Evolutionary conservation across 1,140 invertebrate species (phyloP).

Genomic region (Drosophila sp.): DNA sequence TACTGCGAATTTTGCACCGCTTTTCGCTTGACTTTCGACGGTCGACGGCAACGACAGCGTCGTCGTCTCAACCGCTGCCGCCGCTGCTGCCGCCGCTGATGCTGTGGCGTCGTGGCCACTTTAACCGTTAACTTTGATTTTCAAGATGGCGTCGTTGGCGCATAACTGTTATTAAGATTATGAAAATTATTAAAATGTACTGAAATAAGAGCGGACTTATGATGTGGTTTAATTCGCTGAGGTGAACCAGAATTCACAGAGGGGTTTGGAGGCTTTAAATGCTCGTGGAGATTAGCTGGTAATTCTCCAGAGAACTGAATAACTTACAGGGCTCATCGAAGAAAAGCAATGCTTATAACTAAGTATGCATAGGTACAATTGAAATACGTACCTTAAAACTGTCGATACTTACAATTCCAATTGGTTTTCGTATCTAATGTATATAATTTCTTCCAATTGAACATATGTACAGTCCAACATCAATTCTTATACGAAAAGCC

Average conservation of each 20-base stretch:
- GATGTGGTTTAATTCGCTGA: slow-evolving; percentile 59
- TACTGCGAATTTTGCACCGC: slow-evolving; percentile 55
- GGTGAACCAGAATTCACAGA: slow-evolving; percentile 5
- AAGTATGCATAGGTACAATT: neutral
- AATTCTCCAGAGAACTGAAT: slow-evolving; percentile 1
- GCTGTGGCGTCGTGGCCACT: slow-evolving; percentile 47
- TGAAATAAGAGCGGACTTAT: slow-evolving; percentile 59
- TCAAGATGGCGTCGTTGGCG: slow-evolving; percentile 71
- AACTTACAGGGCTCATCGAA: neutral
- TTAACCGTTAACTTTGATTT: slow-evolving; percentile 73
- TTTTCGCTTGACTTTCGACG: slow-evolving; percentile 62
- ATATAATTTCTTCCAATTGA: no score
- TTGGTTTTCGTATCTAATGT: no score
- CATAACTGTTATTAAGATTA: slow-evolving; percentile 76
- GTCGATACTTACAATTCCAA: no score
- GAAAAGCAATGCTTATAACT: neutral
- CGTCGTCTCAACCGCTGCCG: neutral
- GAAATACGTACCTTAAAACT: no score
- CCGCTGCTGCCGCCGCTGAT: no score
- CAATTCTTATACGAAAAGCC: neutral
- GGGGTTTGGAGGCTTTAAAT: neutral
- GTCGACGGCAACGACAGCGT: slow-evolving; percentile 30
- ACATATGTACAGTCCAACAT: no score
- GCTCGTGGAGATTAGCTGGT: slow-evolving; percentile 3
- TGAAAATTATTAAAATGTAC: slow-evolving; percentile 70